Conservation (phyloP, 2,888 invertebrate genomes). For the Anthophora plumipes region DNA sequence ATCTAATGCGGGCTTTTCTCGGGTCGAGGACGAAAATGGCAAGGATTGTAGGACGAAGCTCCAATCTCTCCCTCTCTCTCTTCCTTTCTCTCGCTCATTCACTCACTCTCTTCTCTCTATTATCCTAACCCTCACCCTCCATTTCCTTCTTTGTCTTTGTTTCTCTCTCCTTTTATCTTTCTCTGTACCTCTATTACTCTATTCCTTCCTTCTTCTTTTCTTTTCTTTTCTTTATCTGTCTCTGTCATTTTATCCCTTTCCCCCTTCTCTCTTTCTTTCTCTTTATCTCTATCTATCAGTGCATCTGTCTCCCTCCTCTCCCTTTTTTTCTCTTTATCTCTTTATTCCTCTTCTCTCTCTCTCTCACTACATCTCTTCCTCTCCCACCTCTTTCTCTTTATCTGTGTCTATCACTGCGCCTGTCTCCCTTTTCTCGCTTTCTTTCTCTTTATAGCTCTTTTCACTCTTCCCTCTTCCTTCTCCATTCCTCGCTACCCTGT, state of each 20-base stretch:
- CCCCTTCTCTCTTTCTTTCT: not conserved
- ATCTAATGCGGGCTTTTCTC: conserved; percentile 56
- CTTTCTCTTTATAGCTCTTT: too few species aligned
- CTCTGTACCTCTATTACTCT: not conserved
- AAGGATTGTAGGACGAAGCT: conserved; percentile 52
- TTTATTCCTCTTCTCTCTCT: too few species aligned
- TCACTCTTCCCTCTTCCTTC: too few species aligned
- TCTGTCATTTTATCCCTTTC: too few species aligned
- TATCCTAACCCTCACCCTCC: not conserved
- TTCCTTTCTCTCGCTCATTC: not conserved
- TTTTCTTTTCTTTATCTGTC: too few species aligned
- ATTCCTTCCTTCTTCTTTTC: not conserved
- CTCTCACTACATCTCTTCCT: too few species aligned
- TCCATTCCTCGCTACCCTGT: not conserved
- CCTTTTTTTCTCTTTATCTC: too few species aligned
- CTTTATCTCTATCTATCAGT: too few species aligned
- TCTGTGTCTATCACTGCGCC: not conserved
- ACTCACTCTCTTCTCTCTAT: not conserved
- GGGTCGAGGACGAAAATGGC: conserved; percentile 60
- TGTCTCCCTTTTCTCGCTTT: not conserved
- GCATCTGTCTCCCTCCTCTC: too few species aligned
- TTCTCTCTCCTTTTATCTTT: not conserved
- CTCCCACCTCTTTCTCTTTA: too few species aligned
- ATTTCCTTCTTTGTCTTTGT: too few species aligned
- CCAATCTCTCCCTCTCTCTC: conserved; percentile 1